Evolutionary conservation across 2,113 vertebrate species (phyloP).

Genomic region (Microtus montanus): DNA sequence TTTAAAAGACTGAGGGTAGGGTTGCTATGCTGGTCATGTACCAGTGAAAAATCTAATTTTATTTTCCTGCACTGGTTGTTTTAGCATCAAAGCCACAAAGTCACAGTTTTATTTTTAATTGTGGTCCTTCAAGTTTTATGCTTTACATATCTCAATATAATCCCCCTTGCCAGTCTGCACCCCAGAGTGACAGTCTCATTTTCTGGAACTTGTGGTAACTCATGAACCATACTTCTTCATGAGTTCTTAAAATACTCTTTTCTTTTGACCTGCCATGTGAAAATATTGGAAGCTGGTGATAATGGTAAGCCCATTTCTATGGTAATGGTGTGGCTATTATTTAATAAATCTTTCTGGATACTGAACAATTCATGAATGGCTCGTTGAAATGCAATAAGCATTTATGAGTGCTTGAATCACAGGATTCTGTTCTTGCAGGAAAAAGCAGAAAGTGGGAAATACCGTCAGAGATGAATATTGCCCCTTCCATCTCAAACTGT

Average conservation of each 20-base stretch:
- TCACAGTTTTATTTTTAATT: constrained; percentile 49
- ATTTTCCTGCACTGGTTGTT: constrained; percentile 32
- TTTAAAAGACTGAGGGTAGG: constrained; percentile 6
- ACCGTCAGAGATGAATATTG: constrained; percentile 52
- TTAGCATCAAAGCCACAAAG: constrained; percentile 14
- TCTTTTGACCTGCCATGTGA: constrained; percentile 66
- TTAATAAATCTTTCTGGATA: constrained; percentile 80
- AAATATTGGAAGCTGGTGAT: constrained; percentile 62
- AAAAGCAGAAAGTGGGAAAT: constrained; percentile 63
- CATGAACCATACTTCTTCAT: constrained; percentile 33
- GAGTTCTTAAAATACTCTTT: constrained; percentile 62
- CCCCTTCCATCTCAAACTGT: constrained; percentile 65
- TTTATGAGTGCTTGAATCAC: constrained; percentile 74
- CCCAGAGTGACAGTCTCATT: constrained; percentile 33
- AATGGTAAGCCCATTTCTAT: constrained; percentile 83
- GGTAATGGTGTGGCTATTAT: constrained; percentile 83
- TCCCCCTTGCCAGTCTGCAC: constrained; percentile 6
- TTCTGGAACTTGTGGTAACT: constrained; percentile 56
- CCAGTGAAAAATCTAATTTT: constrained; percentile 54
- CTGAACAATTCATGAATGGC: constrained; percentile 83
- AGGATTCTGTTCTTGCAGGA: constrained; percentile 61
- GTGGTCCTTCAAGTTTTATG: constrained; percentile 12
- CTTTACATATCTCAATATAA: background rate
- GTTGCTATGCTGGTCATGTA: background rate
- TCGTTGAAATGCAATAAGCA: constrained; percentile 81